Percentiles rank a stretch among this genome's conserved stretches.
Conservation (phyloP, 1,140 invertebrate species). For the Laupala kohalensis region DNA sequence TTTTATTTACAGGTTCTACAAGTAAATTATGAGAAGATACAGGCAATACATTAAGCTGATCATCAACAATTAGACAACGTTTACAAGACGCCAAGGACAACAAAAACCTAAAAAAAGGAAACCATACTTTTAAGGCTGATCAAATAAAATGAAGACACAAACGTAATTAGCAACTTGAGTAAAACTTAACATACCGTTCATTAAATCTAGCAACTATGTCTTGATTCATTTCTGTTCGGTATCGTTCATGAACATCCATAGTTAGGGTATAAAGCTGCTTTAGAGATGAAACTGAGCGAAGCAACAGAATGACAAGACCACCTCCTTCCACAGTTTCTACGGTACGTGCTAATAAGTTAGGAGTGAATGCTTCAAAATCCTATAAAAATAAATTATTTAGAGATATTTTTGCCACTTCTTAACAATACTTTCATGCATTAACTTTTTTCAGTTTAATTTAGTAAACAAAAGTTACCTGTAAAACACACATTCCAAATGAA, state of each 20-base stretch:
- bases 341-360: constrained; percentile 91
- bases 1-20: constrained; percentile 17
- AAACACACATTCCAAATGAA: constrained; percentile 92
- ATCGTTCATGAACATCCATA: constrained; percentile 97
- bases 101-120: constrained; percentile 52
- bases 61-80: constrained; percentile 85
- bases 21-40: constrained; percentile 78
- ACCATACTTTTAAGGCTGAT: background rate
- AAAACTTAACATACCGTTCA: constrained; percentile 46
- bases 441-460: background rate
- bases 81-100: constrained; percentile 79
- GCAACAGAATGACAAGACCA: constrained; percentile 75
- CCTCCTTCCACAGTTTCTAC: constrained; percentile 98
- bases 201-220: constrained; percentile 91
- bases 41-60: constrained; percentile 83
- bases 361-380: constrained; percentile 99
- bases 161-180: background rate
- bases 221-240: constrained; percentile 86
- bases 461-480: constrained; percentile 50
- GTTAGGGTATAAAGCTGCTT: constrained; percentile 91
- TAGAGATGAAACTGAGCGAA: constrained; percentile 75
- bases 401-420: background rate
- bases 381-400: constrained; percentile 24
- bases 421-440: constrained; percentile 6
- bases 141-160: background rate